Percentiles rank a stretch among this genome's conserved stretches.
Evolutionary conservation across 2,888 invertebrate species (phyloP).

Genomic region (Erpobdella octoculata): DNA sequence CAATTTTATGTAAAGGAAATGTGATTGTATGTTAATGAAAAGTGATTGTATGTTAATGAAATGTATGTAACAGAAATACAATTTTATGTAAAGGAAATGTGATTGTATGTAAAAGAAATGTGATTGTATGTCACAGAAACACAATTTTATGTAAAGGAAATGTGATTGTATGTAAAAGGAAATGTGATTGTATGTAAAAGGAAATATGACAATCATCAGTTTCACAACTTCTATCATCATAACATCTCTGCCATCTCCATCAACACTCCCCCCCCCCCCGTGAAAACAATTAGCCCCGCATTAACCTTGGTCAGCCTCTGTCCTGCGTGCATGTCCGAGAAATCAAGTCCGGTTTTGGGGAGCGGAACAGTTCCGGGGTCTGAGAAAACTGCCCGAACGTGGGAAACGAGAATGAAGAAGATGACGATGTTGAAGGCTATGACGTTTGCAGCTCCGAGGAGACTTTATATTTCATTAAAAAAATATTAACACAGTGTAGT

Average conservation of each 20-base stretch:
- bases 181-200: too few relatives aligned
- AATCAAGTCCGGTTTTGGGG: constrained; percentile 61
- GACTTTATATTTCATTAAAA: constrained; percentile 56
- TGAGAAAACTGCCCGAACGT: constrained; percentile 72
- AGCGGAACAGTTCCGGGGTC: constrained; percentile 81
- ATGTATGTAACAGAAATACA: too few relatives aligned
- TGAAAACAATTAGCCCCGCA: too few relatives aligned
- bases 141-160: too few relatives aligned
- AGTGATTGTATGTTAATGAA: too few relatives aligned
- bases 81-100: too few relatives aligned
- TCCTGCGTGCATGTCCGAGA: constrained; percentile 61
- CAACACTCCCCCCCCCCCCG: too few relatives aligned
- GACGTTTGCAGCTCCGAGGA: constrained; percentile 75
- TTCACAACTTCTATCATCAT: neutral
- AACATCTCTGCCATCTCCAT: neutral
- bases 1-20: too few relatives aligned
- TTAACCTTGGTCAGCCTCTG: constrained; percentile 35
- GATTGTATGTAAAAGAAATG: too few relatives aligned
- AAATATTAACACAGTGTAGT: neutral
- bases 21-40: too few relatives aligned
- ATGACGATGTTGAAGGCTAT: constrained; percentile 71
- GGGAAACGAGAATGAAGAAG: constrained; percentile 67
- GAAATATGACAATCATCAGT: neutral
- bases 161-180: too few relatives aligned
- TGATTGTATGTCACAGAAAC: too few relatives aligned